Evolutionary conservation across 2,113 vertebrate species (phyloP).

Genomic region (Dicerorhinus sumatrensis): DNA sequence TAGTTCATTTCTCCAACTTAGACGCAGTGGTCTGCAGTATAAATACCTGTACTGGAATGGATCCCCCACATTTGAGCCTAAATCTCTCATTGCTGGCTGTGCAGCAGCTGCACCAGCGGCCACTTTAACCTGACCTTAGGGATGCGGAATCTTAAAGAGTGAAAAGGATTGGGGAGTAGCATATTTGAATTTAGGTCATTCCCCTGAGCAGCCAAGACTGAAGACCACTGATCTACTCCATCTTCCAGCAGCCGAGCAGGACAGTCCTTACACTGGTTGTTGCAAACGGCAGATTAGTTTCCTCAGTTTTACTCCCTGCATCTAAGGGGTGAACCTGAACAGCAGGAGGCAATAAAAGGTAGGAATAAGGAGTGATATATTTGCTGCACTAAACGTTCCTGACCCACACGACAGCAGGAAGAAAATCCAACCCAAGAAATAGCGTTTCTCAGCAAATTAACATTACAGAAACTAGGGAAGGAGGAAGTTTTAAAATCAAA

Average conservation of each 20-base stretch:
- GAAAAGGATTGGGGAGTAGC: not conserved
- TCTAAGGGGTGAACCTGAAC: not conserved
- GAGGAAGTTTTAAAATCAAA: constrained; percentile 24
- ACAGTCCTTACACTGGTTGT: not conserved
- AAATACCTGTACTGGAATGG: not conserved
- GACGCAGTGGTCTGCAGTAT: not conserved
- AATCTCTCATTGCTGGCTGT: not conserved
- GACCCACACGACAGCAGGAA: not conserved
- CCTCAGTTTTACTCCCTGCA: not conserved
- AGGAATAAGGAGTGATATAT: not conserved
- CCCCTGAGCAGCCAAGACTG: not conserved
- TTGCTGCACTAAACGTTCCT: not conserved
- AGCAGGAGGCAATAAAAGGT: not conserved
- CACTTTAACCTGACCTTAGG: not conserved
- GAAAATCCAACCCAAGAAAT: not conserved
- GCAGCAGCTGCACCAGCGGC: not conserved
- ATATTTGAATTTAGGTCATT: not conserved
- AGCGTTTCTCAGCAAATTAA: not conserved
- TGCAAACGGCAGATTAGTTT: not conserved
- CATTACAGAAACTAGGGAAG: not conserved
- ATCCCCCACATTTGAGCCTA: not conserved
- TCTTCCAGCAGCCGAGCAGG: not conserved
- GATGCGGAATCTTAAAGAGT: not conserved
- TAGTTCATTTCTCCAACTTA: not conserved
- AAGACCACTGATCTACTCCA: not conserved